phyloP scores from a whole-genome alignment of 2,888 invertebrate species.

The Serrognathus titanus region DNA sequence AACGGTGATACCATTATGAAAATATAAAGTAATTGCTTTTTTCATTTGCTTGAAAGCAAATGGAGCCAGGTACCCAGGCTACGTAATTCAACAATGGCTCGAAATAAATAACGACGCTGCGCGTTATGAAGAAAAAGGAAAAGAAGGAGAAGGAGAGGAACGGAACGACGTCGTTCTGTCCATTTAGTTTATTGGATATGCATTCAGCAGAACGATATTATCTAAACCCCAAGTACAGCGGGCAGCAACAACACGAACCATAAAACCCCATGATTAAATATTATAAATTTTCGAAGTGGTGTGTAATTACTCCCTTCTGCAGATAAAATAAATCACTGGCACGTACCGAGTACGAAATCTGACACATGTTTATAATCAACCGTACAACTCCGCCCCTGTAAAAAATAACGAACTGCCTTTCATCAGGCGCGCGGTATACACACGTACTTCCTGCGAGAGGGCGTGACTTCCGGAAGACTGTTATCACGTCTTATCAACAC shows the following conservation, averaged over 20 bases:
- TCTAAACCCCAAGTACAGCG: constrained; percentile 16
- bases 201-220: constrained; percentile 22
- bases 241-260: constrained; percentile 16
- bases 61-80: constrained; percentile 18
- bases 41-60: constrained; percentile 34
- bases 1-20: constrained; percentile 7
- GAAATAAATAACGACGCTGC: constrained; percentile 13
- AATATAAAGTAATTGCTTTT: constrained; percentile 35
- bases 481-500: constrained; percentile 42
- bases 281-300: constrained; percentile 39
- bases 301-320: constrained; percentile 37
- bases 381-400: constrained; percentile 34
- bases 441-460: constrained; percentile 41
- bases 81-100: constrained; percentile 31
- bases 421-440: constrained; percentile 40
- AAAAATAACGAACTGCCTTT: constrained; percentile 43
- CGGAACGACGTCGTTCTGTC: constrained; percentile 31
- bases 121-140: constrained; percentile 11
- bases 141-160: constrained; percentile 22
- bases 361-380: constrained; percentile 40
- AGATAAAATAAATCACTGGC: constrained; percentile 38
- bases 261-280: constrained; percentile 23
- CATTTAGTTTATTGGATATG: constrained; percentile 38
- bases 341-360: constrained; percentile 24
- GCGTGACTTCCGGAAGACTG: constrained; percentile 38